phyloP scores from a whole-genome alignment of 2,888 invertebrate genomes.

The Melieria picta region DNA sequence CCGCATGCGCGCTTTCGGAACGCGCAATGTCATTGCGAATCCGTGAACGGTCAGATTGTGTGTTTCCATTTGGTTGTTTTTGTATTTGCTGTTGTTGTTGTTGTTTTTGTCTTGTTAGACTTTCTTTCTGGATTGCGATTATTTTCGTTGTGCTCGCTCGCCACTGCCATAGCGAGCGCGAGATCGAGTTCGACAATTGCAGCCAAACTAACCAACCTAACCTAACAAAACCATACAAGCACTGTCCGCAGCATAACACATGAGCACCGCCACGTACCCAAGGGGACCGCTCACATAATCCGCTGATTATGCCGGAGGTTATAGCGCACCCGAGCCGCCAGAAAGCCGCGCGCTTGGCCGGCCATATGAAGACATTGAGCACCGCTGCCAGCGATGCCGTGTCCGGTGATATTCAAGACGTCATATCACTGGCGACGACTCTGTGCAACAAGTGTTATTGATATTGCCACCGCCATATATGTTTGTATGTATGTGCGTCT shows the following conservation, averaged over 20 bases:
- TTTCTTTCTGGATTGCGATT: background rate
- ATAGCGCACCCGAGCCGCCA: constrained; percentile 43
- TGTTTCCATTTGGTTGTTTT: background rate
- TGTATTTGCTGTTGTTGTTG: background rate
- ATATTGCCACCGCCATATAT: constrained; percentile 43
- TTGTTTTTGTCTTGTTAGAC: background rate
- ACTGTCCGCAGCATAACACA: background rate
- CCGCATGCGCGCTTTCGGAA: constrained; percentile 49
- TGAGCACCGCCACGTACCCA: constrained; percentile 4
- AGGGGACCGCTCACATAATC: constrained; percentile 7
- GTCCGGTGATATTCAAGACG: constrained; percentile 55
- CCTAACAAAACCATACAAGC: background rate
- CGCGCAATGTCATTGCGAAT: constrained; percentile 46
- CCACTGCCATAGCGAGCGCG: background rate
- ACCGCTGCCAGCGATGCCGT: constrained; percentile 42
- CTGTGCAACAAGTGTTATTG: constrained; percentile 56
- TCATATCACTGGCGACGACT: constrained; percentile 28
- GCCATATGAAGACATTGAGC: constrained; percentile 58
- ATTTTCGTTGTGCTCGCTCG: background rate
- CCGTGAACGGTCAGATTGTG: constrained; percentile 14
- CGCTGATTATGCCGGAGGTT: constrained; percentile 54
- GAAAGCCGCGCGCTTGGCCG: background rate
- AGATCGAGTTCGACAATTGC: background rate
- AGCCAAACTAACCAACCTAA: background rate
- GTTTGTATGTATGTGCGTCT: constrained; percentile 1